Percentiles rank a stretch among this genome's conserved stretches.
phyloP scores from a whole-genome alignment of 2,113 vertebrate genomes.

The Forbesichthys papilliferus region DNA sequence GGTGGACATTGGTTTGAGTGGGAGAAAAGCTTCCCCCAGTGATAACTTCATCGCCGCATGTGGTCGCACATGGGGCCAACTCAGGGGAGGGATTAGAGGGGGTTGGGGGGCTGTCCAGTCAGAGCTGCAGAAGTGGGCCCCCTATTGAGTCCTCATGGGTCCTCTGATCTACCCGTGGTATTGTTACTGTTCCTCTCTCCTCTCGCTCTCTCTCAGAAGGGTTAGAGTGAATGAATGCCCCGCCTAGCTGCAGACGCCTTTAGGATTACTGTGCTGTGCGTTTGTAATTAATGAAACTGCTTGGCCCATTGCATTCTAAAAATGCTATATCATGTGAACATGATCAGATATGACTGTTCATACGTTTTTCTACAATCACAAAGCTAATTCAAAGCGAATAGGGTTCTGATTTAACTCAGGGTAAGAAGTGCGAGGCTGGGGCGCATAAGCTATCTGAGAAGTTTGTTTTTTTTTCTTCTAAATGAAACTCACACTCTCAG shows the following conservation, averaged over 20 bases:
- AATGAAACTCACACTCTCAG: not conserved
- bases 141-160: constrained; percentile 88
- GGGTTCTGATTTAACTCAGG: constrained; percentile 35
- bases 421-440: constrained; percentile 20
- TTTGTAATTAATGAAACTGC: constrained; percentile 97
- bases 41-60: constrained; percentile 99
- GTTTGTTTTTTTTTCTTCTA: constrained; percentile 41
- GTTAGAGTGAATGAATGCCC: constrained; percentile 74
- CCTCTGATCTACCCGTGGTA: constrained; percentile 93
- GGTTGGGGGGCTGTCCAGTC: constrained; percentile 81
- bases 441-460: constrained; percentile 46
- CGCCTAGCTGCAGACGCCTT: constrained; percentile 83
- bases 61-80: constrained; percentile 89
- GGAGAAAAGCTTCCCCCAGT: constrained; percentile 97
- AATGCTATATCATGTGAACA: constrained; percentile 63
- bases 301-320: constrained; percentile 68
- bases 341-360: constrained; percentile 45
- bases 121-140: constrained; percentile 85
- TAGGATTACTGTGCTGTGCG: constrained; percentile 88
- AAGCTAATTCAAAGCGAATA: constrained; percentile 56
- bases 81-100: constrained; percentile 87
- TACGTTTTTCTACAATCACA: constrained; percentile 49
- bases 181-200: constrained; percentile 86
- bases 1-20: constrained; percentile 82
- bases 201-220: constrained; percentile 70